A percentile compares a stretch with the other conserved stretches of the same genome.
Evolutionary conservation across 2,113 vertebrate species (phyloP).

Genomic region (Pachycephala philippinensis): DNA sequence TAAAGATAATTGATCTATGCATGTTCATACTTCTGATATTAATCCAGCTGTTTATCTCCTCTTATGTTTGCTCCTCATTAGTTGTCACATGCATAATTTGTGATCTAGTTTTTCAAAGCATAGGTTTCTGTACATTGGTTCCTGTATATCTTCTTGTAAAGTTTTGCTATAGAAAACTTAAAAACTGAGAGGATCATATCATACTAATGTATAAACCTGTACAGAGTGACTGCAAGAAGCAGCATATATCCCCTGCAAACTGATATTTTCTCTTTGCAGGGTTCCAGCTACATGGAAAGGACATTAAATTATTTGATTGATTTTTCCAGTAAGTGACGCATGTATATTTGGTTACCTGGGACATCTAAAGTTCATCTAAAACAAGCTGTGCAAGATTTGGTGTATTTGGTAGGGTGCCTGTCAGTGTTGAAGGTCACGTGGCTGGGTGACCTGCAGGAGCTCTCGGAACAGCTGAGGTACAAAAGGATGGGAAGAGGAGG

Average conservation of each 20-base stretch:
- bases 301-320: not conserved
- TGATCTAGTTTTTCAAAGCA: slow-evolving; percentile 3
- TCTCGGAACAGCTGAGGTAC: not conserved
- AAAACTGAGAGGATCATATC: not conserved
- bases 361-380: not conserved
- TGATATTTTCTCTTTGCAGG: not conserved
- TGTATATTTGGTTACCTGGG: not conserved
- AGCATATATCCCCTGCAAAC: not conserved
- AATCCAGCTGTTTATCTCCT: not conserved
- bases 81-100: slow-evolving; percentile 14
- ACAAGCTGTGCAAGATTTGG: not conserved
- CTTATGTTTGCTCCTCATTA: not conserved
- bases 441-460: not conserved
- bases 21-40: not conserved
- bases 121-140: not conserved
- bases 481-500: not conserved
- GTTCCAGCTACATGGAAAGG: not conserved
- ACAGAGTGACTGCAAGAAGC: not conserved
- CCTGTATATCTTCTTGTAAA: not conserved
- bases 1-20: not conserved
- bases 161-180: not conserved
- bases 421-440: not conserved
- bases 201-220: not conserved
- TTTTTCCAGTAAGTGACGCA: not conserved
- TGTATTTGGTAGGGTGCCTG: not conserved